Conservation (phyloP, 2,888 invertebrate species). For the Chaetogeoica ovagalla region DNA sequence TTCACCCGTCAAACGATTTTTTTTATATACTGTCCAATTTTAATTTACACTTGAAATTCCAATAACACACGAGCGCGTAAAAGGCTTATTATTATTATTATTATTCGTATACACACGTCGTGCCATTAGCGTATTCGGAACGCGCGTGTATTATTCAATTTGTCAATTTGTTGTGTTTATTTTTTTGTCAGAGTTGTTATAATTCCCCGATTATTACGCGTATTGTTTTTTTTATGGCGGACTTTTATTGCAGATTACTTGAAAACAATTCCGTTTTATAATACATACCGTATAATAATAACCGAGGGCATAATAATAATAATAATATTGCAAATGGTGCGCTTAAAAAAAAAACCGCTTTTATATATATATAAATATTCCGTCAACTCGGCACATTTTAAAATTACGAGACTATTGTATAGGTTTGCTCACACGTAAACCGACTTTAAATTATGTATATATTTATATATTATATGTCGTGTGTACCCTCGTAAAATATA, state of each 20-base stretch:
- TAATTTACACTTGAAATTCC: not conserved
- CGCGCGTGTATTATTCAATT: not conserved
- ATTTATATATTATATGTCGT: no score
- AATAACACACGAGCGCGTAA: not conserved
- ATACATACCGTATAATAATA: not conserved
- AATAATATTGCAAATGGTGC: no score
- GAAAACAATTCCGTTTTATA: not conserved
- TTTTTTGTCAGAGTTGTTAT: constrained; percentile 7
- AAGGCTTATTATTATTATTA: not conserved
- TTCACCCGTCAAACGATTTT: not conserved
- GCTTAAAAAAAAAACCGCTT: not conserved
- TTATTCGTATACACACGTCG: not conserved
- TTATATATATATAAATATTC: not conserved
- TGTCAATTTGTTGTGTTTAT: no score
- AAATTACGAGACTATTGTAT: not conserved
- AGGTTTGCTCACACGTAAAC: not conserved
- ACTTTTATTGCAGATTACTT: not conserved
- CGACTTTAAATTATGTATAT: no score
- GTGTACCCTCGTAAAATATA: not conserved
- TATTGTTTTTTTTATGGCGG: not conserved
- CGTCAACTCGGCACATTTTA: constrained; percentile 12
- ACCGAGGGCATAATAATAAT: no score
- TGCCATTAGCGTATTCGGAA: no score
- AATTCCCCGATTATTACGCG: not conserved
- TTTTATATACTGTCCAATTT: not conserved